Conservation (phyloP, 1,140 invertebrate species). For the Ostrea denselamellosa region DNA sequence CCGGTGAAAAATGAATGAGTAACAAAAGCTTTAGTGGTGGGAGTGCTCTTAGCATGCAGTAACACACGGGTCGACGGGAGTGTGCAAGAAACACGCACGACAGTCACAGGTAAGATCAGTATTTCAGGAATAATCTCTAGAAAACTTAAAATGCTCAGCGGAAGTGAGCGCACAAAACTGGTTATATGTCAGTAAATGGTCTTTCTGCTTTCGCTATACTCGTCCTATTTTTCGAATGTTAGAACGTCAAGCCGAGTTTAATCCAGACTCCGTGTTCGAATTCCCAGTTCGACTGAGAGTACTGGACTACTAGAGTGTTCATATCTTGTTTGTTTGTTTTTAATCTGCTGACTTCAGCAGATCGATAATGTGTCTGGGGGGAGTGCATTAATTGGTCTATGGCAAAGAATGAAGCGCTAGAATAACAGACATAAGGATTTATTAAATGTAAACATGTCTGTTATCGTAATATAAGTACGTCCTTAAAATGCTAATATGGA, state of each 20-base stretch:
- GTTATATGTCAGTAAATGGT: neutral
- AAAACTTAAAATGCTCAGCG: neutral
- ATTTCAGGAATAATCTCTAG: neutral
- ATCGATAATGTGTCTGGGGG: neutral
- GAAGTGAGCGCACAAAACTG: neutral
- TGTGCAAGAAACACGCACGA: neutral
- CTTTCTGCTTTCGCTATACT: constrained; percentile 1
- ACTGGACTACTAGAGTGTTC: too few relatives aligned
- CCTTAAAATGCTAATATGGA: too few relatives aligned
- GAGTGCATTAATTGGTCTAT: too few relatives aligned
- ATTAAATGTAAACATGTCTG: too few relatives aligned
- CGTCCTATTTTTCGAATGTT: too few relatives aligned
- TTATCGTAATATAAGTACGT: too few relatives aligned
- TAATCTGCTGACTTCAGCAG: neutral
- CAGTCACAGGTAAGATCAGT: neutral
- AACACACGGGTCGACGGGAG: neutral
- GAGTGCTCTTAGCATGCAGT: neutral
- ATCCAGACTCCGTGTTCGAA: too few relatives aligned
- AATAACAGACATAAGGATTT: too few relatives aligned
- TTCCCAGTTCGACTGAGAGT: too few relatives aligned
- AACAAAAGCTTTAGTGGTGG: neutral
- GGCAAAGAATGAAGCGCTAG: too few relatives aligned
- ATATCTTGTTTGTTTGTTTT: neutral
- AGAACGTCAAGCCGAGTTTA: too few relatives aligned
- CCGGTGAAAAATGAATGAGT: constrained; percentile 36